Conservation (phyloP, 53 echinoderm and acorn worm genomes). For the Paelopatides confundens region DNA sequence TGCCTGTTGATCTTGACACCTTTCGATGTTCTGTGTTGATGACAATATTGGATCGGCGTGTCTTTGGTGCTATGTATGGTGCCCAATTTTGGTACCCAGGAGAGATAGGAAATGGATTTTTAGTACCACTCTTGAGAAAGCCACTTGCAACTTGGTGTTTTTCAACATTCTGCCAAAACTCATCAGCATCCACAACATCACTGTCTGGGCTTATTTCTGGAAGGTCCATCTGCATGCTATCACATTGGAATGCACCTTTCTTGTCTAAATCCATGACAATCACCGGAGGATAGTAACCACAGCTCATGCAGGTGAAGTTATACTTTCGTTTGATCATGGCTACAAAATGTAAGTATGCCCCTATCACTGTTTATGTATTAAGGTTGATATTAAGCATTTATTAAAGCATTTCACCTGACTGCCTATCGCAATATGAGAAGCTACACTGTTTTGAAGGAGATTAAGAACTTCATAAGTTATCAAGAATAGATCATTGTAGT, state of each 20-base stretch:
- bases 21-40: too few species aligned
- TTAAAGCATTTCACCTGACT: background rate
- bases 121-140: background rate
- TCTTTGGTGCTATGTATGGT: constrained; percentile 4
- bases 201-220: background rate
- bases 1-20: background rate
- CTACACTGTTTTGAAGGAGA: background rate
- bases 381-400: background rate
- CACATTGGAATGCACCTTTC: constrained; percentile 45
- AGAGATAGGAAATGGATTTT: background rate
- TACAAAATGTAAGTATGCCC: constrained; percentile 26
- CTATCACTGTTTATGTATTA: background rate
- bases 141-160: background rate
- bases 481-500: too few species aligned
- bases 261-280: constrained; percentile 38
- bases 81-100: constrained; percentile 10
- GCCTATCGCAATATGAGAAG: background rate
- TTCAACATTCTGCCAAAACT: constrained; percentile 30
- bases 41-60: background rate
- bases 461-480: background rate
- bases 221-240: background rate
- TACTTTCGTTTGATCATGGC: background rate
- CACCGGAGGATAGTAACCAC: constrained; percentile 13
- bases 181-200: constrained; percentile 32
- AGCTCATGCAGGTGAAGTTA: constrained; percentile 20